Conservation (phyloP, 2,888 invertebrate species). For the Bombylius discolor region DNA sequence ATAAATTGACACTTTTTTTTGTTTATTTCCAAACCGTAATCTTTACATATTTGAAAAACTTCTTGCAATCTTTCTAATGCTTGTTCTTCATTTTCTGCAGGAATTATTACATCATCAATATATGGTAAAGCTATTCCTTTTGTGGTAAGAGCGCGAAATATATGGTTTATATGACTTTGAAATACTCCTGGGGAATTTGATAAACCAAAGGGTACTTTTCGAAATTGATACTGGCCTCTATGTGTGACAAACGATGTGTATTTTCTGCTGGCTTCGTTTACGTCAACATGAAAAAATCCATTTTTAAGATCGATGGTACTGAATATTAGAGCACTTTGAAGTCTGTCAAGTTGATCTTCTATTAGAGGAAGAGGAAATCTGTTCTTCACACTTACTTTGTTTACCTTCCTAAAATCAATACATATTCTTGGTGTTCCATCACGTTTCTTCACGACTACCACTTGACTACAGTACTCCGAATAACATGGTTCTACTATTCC, state of each 20-base stretch:
- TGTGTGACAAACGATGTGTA: too few species aligned
- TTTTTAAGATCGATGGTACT: too few species aligned
- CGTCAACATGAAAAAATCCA: too few species aligned
- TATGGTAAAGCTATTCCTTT: constrained; percentile 14
- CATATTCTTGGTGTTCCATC: constrained; percentile 15
- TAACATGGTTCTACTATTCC: not conserved
- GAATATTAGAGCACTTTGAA: too few species aligned
- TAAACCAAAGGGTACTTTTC: constrained; percentile 25
- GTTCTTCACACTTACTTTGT: constrained; percentile 4
- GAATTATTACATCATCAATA: constrained; percentile 19
- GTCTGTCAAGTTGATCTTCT: constrained; percentile 9
- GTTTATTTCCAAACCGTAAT: too few species aligned
- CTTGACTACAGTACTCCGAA: constrained; percentile 13
- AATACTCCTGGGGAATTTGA: constrained; percentile 18
- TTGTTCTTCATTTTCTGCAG: constrained; percentile 8
- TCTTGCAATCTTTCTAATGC: constrained; percentile 5
- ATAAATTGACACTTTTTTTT: constrained; percentile 13
- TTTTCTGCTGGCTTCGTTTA: too few species aligned
- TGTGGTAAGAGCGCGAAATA: constrained; percentile 8
- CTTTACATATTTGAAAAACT: too few species aligned
- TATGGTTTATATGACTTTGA: constrained; percentile 14
- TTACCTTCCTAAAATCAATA: constrained; percentile 22
- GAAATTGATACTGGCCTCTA: too few species aligned
- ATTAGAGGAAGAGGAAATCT: constrained; percentile 5
- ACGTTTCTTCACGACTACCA: constrained; percentile 14